Conservation (phyloP, 2,113 vertebrate species). For the Ciconia stormi region DNA sequence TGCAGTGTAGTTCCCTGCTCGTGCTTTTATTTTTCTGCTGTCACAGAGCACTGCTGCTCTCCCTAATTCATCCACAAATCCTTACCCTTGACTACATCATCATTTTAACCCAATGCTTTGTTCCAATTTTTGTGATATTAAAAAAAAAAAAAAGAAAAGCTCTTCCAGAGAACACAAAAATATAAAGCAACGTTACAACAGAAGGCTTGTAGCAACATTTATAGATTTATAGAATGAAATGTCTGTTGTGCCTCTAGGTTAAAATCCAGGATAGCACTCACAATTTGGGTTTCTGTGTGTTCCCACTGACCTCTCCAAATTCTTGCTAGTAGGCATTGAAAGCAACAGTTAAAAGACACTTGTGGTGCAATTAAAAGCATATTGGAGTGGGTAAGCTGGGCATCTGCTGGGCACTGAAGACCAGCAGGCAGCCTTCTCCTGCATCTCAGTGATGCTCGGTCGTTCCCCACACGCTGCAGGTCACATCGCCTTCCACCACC, state of each 20-base stretch:
- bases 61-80: not conserved
- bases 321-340: not conserved
- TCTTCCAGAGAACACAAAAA: not conserved
- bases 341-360: not conserved
- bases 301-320: not conserved
- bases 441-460: not conserved
- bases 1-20: not conserved
- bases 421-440: not conserved
- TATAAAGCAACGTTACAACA: not conserved
- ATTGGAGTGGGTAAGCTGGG: not conserved
- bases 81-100: too few species aligned
- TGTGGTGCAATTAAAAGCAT: not conserved
- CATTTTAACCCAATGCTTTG: not conserved
- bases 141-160: not conserved
- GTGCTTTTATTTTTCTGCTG: not conserved
- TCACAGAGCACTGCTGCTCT: not conserved
- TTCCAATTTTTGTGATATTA: not conserved
- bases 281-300: not conserved
- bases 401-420: not conserved
- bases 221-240: not conserved
- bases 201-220: not conserved
- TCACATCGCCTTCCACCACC: not conserved
- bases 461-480: not conserved
- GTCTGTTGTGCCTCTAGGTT: not conserved
- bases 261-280: not conserved